Percentiles rank a stretch among this genome's conserved stretches.
Evolutionary conservation across 2,113 vertebrate species (phyloP).

Genomic region (Otus sunia): DNA sequence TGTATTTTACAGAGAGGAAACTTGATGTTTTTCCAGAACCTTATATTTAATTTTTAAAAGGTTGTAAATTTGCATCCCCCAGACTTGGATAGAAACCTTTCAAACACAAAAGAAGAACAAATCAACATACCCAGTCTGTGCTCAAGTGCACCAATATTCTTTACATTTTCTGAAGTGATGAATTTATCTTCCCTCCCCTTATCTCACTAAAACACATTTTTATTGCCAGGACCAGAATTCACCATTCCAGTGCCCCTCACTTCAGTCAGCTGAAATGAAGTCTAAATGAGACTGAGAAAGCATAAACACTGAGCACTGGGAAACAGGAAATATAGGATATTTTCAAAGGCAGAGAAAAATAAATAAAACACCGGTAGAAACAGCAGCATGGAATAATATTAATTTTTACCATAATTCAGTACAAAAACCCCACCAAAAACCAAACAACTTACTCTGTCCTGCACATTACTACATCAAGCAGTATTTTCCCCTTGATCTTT

Average conservation of each 20-base stretch:
- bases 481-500: neutral
- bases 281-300: neutral
- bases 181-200: neutral
- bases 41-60: neutral
- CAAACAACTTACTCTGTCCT: neutral
- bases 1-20: neutral
- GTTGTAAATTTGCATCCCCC: neutral
- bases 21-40: neutral
- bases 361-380: neutral
- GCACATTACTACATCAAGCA: neutral
- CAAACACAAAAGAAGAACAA: neutral
- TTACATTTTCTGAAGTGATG: neutral
- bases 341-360: neutral
- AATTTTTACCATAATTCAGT: neutral
- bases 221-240: neutral
- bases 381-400: neutral
- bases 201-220: neutral
- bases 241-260: neutral
- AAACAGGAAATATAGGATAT: neutral
- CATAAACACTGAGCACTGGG: neutral
- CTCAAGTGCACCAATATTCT: neutral
- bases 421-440: neutral
- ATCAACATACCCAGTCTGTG: neutral
- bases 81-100: neutral
- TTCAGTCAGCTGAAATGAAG: neutral